Percentiles rank a stretch among this genome's conserved stretches.
These are phyloP conservation scores for Cheumatopsyche charites DNA, from an alignment of 1,140 invertebrate species.

Conservation along the genomic window DNA sequence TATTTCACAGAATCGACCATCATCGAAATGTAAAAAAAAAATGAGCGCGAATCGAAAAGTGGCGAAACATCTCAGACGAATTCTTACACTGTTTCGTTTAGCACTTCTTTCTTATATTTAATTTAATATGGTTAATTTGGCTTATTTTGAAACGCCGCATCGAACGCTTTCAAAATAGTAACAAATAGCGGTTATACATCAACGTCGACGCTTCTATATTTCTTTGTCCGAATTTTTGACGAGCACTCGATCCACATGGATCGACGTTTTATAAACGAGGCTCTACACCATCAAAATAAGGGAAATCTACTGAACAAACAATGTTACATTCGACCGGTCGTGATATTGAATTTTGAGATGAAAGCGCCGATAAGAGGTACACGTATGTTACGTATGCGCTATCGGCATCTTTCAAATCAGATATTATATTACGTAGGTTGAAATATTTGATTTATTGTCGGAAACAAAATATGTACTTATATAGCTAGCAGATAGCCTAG, in stretches of 20 bases:
- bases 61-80: too few relatives aligned
- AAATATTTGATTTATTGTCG: conserved; percentile 41
- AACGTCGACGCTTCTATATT: conserved; percentile 33
- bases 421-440: conserved; percentile 38
- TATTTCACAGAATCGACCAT: too few relatives aligned
- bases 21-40: too few relatives aligned
- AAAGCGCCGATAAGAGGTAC: conserved; percentile 42
- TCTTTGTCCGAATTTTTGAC: conserved; percentile 12
- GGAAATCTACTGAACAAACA: not conserved
- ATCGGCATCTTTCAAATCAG: conserved; percentile 41
- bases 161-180: conserved; percentile 29
- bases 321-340: conserved; percentile 11
- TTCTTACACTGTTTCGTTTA: too few relatives aligned
- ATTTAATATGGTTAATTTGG: conserved; percentile 27
- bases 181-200: conserved; percentile 40
- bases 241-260: not conserved
- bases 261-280: not conserved
- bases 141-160: conserved; percentile 16
- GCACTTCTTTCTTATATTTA: not conserved
- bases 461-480: not conserved
- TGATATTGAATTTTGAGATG: conserved; percentile 46
- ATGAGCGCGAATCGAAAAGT: too few relatives aligned
- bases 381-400: not conserved
- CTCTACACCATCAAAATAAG: too few relatives aligned
- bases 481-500: too few relatives aligned